Conservation (phyloP, 2,113 vertebrate species). For the Dermatemys mawii region DNA sequence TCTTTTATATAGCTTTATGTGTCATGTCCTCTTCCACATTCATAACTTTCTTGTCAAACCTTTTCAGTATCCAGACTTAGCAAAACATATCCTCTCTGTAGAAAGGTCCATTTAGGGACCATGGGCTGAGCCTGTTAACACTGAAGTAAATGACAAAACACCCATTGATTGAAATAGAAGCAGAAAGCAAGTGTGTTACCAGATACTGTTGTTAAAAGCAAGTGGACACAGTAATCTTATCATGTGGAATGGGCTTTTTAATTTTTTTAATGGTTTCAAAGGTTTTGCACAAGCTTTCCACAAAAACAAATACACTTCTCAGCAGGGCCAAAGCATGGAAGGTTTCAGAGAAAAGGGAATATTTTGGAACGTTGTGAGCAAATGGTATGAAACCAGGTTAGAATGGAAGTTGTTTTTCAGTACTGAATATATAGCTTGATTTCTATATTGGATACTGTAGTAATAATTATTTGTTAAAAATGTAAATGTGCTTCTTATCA, state of each 20-base stretch:
- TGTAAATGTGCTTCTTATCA: not conserved
- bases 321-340: not conserved
- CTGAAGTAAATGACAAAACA: rapidly evolving
- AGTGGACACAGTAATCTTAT: not conserved
- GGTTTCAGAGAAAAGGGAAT: not conserved
- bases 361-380: not conserved
- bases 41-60: not conserved
- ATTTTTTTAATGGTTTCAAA: not conserved
- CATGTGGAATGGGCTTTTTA: not conserved
- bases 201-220: not conserved
- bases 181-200: not conserved
- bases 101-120: not conserved
- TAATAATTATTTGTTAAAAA: not conserved
- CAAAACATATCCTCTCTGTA: not conserved
- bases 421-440: not conserved
- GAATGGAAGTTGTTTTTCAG: not conserved
- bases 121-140: not conserved
- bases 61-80: not conserved
- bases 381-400: not conserved
- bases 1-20: not conserved
- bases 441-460: not conserved
- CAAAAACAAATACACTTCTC: not conserved
- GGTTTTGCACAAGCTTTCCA: not conserved
- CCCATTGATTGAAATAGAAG: not conserved
- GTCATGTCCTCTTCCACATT: not conserved